Evolutionary conservation across 2,797 vertebrate genomes (phyloP).

Genomic region (Myiotriccus ornatus): DNA sequence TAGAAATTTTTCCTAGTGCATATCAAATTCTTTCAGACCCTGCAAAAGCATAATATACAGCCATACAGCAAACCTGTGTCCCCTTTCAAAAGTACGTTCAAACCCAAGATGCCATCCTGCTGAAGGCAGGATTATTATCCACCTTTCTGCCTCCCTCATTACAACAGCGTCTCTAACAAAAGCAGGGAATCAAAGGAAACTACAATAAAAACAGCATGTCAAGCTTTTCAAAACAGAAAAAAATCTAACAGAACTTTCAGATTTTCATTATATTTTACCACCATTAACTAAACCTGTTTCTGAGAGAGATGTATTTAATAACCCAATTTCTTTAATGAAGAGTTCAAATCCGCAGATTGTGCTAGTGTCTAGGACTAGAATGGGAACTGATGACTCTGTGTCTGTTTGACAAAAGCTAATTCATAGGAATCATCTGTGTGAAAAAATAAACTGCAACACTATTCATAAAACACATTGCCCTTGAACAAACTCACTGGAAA

Average conservation of each 20-base stretch:
- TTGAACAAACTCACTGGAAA: background rate
- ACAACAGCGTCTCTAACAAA: background rate
- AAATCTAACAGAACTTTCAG: background rate
- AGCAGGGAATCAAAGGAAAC: background rate
- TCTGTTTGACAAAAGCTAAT: constrained; percentile 2
- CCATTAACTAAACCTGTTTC: constrained; percentile 6
- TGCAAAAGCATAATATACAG: background rate
- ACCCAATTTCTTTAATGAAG: background rate
- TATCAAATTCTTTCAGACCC: background rate
- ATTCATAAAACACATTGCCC: constrained; percentile 5
- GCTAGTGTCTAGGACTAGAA: background rate
- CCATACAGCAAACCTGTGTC: background rate
- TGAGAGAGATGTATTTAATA: background rate
- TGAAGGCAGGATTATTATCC: background rate
- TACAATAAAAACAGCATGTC: background rate
- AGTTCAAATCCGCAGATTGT: background rate
- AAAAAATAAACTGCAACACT: constrained; percentile 19
- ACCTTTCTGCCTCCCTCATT: background rate
- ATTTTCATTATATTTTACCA: constrained; percentile 1
- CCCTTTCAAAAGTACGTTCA: background rate
- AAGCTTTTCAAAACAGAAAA: background rate
- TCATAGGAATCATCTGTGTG: background rate
- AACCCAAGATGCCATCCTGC: background rate
- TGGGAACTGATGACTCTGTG: background rate
- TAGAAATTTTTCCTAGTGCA: background rate